Conservation (phyloP, 2,113 vertebrate genomes). For the Cyanoliseus patagonus region DNA sequence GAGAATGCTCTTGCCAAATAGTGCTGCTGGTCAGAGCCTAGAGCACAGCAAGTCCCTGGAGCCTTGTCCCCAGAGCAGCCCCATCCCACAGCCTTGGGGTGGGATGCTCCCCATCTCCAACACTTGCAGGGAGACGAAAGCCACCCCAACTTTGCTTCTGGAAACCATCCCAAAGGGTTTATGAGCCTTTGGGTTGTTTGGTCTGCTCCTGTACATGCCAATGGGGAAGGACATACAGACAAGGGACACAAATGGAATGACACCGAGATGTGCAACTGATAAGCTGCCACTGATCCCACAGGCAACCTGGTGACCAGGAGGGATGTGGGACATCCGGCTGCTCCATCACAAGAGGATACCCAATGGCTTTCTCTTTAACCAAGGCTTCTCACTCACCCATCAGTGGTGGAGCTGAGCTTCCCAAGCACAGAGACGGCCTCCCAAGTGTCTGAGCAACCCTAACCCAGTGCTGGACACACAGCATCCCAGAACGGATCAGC, state of each 20-base stretch:
- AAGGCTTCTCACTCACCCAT: background rate
- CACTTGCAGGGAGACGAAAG: background rate
- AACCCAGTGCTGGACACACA: background rate
- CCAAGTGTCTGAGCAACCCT: background rate
- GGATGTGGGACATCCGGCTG: background rate
- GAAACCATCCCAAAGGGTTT: background rate
- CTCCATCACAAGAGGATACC: background rate
- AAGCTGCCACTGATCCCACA: background rate
- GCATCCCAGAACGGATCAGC: background rate
- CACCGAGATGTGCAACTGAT: fast-evolving
- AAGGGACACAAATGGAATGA: background rate
- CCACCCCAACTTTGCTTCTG: background rate
- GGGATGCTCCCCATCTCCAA: background rate
- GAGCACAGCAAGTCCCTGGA: background rate
- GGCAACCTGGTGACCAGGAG: fast-evolving
- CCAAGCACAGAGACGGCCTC: background rate
- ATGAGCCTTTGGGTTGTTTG: background rate
- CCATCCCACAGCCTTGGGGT: fast-evolving
- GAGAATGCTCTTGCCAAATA: background rate
- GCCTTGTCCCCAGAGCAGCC: background rate
- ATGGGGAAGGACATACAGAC: background rate
- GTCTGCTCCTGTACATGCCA: fast-evolving
- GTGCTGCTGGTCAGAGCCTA: fast-evolving
- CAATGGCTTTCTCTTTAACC: background rate
- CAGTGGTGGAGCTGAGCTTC: background rate